These are phyloP conservation scores for Lycocorax pyrrhopterus DNA, from an alignment of 2,113 vertebrate species.

Conservation along the genomic window DNA sequence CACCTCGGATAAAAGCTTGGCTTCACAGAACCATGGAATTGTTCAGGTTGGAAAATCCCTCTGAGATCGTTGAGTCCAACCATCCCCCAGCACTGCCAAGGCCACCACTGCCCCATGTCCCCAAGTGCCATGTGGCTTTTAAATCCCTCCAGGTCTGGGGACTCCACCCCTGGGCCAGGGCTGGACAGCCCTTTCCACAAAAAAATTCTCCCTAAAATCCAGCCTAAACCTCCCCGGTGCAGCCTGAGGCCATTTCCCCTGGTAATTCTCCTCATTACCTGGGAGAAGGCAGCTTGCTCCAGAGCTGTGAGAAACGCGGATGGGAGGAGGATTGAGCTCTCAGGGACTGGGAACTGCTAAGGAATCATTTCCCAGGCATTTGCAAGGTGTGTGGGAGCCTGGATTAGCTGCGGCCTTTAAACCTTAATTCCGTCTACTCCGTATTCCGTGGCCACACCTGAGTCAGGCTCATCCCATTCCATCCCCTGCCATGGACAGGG, in stretches of 20 bases:
- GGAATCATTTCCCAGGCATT: neutral
- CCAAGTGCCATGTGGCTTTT: neutral
- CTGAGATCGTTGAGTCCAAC: accelerated
- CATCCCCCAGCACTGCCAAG: neutral
- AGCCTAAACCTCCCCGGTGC: neutral
- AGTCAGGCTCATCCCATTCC: neutral
- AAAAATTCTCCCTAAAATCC: neutral
- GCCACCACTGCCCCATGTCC: neutral
- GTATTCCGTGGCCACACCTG: neutral
- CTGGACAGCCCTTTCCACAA: neutral
- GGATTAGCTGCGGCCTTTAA: neutral
- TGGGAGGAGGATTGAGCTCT: neutral
- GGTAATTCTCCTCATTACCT: accelerated
- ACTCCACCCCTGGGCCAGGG: neutral
- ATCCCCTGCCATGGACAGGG: neutral
- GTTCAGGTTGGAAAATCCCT: neutral
- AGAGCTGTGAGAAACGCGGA: accelerated
- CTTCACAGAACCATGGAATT: accelerated
- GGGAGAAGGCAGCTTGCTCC: neutral
- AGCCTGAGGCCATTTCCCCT: accelerated
- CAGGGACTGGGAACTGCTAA: neutral
- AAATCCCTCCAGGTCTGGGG: neutral
- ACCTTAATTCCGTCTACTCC: neutral
- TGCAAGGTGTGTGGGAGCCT: neutral
- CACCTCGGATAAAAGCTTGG: neutral